A percentile compares a stretch with the other conserved stretches of the same genome.
Evolutionary conservation across 2,113 vertebrate genomes (phyloP).

Genomic region (Callaeas wilsoni): DNA sequence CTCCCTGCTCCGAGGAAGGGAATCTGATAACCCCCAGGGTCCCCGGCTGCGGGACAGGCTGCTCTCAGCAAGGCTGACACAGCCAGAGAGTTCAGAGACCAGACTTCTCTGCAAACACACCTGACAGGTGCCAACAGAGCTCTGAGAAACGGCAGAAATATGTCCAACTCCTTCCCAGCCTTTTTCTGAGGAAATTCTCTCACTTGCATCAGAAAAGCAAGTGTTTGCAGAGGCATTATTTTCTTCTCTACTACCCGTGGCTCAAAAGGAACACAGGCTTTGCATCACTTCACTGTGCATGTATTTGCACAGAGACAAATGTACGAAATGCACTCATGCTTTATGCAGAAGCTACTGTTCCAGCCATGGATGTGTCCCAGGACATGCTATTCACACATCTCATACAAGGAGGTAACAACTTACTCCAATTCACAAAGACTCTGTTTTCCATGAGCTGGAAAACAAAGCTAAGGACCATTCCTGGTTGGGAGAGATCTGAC

Average conservation of each 20-base stretch:
- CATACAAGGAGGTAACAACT: neutral
- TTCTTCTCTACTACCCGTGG: neutral
- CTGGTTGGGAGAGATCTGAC: neutral
- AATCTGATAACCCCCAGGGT: neutral
- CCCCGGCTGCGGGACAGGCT: neutral
- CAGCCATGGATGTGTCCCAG: neutral
- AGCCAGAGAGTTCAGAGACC: neutral
- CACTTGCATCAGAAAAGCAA: neutral
- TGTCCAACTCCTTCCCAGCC: neutral
- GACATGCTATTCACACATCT: neutral
- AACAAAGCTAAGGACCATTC: neutral
- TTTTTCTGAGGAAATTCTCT: neutral
- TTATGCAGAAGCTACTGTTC: neutral
- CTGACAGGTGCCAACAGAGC: neutral
- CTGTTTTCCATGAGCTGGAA: neutral
- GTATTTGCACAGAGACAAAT: neutral
- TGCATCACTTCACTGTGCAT: neutral
- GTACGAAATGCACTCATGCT: neutral
- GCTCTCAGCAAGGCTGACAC: neutral
- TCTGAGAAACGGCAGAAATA: neutral
- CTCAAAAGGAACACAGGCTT: neutral
- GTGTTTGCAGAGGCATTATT: neutral
- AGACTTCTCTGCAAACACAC: neutral
- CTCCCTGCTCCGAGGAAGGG: neutral
- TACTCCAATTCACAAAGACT: neutral